These are phyloP conservation scores for Rhinichthys klamathensis DNA, from an alignment of 2,113 vertebrate genomes.

Conservation along the genomic window DNA sequence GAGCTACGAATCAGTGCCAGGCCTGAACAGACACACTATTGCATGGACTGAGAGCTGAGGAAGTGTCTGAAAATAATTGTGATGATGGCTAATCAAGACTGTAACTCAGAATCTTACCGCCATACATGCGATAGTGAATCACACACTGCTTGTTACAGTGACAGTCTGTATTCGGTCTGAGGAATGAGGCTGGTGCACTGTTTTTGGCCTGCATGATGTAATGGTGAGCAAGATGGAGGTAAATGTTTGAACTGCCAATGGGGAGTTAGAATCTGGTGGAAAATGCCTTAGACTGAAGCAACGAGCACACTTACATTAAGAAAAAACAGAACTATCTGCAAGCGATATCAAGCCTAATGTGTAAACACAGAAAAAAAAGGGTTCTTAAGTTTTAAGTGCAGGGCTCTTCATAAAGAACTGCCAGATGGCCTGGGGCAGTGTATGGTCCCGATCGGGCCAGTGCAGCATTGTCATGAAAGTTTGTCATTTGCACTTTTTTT, in stretches of 20 bases:
- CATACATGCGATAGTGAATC: background rate
- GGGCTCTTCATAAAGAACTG: too few species aligned
- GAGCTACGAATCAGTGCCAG: slow-evolving; percentile 63
- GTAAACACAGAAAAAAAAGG: background rate
- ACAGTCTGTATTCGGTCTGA: background rate
- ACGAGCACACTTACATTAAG: background rate
- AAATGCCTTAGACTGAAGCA: slow-evolving; percentile 3
- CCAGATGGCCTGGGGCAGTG: too few species aligned
- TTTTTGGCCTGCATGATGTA: slow-evolving; percentile 44
- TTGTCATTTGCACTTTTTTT: too few species aligned
- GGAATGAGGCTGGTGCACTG: background rate
- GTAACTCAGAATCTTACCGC: background rate
- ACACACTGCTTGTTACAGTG: background rate
- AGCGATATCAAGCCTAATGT: too few species aligned
- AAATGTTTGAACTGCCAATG: slow-evolving; percentile 7
- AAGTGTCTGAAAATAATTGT: slow-evolving; percentile 42
- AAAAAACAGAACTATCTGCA: background rate
- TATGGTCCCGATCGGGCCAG: too few species aligned
- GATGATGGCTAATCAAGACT: slow-evolving; percentile 34
- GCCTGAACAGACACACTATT: slow-evolving; percentile 41
- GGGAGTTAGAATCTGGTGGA: background rate
- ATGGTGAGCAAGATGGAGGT: slow-evolving; percentile 37
- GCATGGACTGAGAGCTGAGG: slow-evolving; percentile 11
- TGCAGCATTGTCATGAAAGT: too few species aligned
- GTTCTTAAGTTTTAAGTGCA: background rate